Base-by-base conservation (phyloP, 2,113 vertebrate genomes). In the Archocentrus centrarchus region DNA sequence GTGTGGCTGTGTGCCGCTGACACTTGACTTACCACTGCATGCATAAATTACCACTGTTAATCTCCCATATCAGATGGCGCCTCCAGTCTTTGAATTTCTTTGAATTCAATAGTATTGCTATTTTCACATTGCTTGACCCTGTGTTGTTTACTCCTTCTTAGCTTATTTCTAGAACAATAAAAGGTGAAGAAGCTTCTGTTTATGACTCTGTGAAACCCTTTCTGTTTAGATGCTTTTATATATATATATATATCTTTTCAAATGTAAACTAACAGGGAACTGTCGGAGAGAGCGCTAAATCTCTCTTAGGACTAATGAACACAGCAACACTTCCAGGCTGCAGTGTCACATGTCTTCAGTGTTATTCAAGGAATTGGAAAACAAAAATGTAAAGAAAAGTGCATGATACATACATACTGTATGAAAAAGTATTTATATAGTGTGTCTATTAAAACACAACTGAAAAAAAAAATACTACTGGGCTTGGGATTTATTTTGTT, bases 21-120 rank as follows among this genome's bases (percentile, higher is more conserved):
- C 87, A 88, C 89, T 91, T 80, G 88, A 92, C 86, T 89, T 88
- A 90, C 81, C 84, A 77, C 47, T 22, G 79, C 79, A 58, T 75
- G 88, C 88, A 92, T 93, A 90, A 86, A 93, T 93, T 93, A 89
- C 80, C 76, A 50, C 75, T 77, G 87, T 82, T 93, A 93, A 93
- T 93, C 92, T 91, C 58, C 68, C 53, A 17, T 89, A 91, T 94
- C 91, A 91, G 93, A 89, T 88, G 89, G 81, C 84, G 88, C 90
- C 88, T 81, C 59, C 73, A 84, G 91, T 88, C 85, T 88, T 86
- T 79, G 86, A 86, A 84, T 92, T 80, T 87, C 81, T 92, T 92
- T 86, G 44, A 90, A 93, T 88, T 93, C 84, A 64, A 77, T 80
- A 86, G 87, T 87, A 30, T 60, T 22, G 53, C 41, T 82, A 30